Evolutionary conservation across 2,888 invertebrate species (phyloP).

Genomic region (Drosophila aldrichi): DNA sequence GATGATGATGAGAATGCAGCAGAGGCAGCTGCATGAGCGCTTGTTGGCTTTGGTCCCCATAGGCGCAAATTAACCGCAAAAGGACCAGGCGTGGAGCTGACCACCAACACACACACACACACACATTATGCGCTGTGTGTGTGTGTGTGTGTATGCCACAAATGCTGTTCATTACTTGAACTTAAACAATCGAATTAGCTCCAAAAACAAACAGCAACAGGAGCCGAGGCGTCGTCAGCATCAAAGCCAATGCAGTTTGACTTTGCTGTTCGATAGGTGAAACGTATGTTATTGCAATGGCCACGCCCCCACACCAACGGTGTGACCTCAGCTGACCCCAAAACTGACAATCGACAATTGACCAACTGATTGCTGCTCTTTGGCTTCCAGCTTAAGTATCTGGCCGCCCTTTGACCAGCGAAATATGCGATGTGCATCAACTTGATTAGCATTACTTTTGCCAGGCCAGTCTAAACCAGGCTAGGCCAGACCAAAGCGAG

Average conservation of each 20-base stretch:
- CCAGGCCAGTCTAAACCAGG: background rate
- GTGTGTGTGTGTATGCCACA: constrained; percentile 15
- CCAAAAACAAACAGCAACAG: constrained; percentile 38
- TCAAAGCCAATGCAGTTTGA: constrained; percentile 19
- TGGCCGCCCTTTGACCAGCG: background rate
- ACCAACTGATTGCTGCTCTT: constrained; percentile 4
- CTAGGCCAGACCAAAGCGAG: background rate
- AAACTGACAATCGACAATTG: constrained; percentile 2
- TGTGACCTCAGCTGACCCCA: background rate
- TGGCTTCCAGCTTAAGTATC: background rate
- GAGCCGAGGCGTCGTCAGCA: constrained; percentile 34
- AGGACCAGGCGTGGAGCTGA: constrained; percentile 20
- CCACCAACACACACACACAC: constrained; percentile 19
- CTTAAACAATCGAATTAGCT: constrained; percentile 71
- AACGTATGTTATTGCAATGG: constrained; percentile 29
- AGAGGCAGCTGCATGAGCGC: constrained; percentile 16
- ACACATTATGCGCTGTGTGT: constrained; percentile 23
- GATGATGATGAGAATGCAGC: constrained; percentile 2
- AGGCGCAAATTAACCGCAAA: constrained; percentile 63
- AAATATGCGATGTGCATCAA: constrained; percentile 45
- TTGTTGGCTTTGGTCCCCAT: constrained; percentile 59
- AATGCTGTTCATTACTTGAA: constrained; percentile 60
- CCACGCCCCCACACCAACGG: background rate
- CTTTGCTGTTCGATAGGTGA: constrained; percentile 12
- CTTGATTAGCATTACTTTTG: constrained; percentile 43